Percentiles rank a stretch among this genome's conserved stretches.
phyloP scores from a whole-genome alignment of 2,888 invertebrate species.

The Idaea dimidiata region DNA sequence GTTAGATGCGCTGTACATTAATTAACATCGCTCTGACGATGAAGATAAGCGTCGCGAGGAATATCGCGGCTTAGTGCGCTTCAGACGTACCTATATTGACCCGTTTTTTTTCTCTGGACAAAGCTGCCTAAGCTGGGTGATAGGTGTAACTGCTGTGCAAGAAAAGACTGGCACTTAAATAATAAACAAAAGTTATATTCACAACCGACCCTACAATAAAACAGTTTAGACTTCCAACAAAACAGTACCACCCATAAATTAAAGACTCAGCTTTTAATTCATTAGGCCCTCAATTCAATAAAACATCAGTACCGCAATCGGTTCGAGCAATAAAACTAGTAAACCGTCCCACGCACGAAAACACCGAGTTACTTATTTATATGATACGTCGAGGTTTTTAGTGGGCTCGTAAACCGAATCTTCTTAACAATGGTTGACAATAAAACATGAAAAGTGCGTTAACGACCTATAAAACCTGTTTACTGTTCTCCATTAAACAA shows the following conservation, averaged over 20 bases:
- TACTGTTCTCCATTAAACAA: constrained; percentile 61
- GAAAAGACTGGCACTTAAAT: too few relatives aligned
- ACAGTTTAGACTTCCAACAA: too few relatives aligned
- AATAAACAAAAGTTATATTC: too few relatives aligned
- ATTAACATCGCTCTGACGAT: too few relatives aligned
- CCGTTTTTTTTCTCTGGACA: too few relatives aligned
- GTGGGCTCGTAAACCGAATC: constrained; percentile 64
- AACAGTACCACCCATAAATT: neutral
- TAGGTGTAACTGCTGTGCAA: too few relatives aligned
- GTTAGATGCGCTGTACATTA: too few relatives aligned
- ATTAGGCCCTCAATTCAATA: neutral
- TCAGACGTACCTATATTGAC: too few relatives aligned
- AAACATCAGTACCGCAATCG: neutral
- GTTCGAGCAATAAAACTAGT: constrained; percentile 1
- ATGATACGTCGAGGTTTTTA: constrained; percentile 57
- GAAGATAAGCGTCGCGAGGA: too few relatives aligned
- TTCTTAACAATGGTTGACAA: constrained; percentile 68
- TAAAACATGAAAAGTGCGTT: constrained; percentile 76
- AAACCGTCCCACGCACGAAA: neutral
- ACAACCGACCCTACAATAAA: too few relatives aligned
- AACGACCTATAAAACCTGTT: constrained; percentile 73
- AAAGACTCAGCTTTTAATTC: neutral
- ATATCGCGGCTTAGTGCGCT: too few relatives aligned
- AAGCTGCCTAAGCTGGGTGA: too few relatives aligned
- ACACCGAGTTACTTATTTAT: constrained; percentile 51